Base-by-base conservation (phyloP, 1,140 invertebrate species). In the Trissolcus basalis region DNA sequence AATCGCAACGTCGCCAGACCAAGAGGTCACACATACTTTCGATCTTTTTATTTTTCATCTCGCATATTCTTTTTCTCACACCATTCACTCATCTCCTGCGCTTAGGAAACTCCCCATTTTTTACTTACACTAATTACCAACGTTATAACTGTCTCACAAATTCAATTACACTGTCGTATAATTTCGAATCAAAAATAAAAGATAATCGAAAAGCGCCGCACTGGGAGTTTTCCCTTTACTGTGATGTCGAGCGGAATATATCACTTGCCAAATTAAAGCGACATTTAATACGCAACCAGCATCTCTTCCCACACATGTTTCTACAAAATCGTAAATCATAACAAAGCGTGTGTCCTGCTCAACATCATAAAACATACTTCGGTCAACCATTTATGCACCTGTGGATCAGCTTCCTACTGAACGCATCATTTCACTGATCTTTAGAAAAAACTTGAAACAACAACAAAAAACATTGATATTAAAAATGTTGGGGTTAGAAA, bases 321-420 rank as follows among this genome's bases (percentile, higher is more conserved):
- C 50, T 67, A 67, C 56, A 56, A 73, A 73, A 54, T 61, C 70
- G 39, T 67, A 73, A 73, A 73, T 73, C 70, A 73, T 43, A 50
- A 61, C 55, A 60, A 73, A 65, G 55, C n/a, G 32, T 44, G 49
- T 67, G 48, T 32, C 15, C 55, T n/a, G 44, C 59, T 55, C 14
- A 61, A 60, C 55, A 27, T 39, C 55, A 73, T 73, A 73, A 73
- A 73, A 55, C 53, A 49, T 49, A n/a, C 19, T 73, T 65, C 70
- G 61, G 65, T 65, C 32, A 73, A 35, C 70, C 44, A 67, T 65
- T 73, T 73, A 73, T 73, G 39, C 12, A 11, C 12, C 36, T 39
- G 3, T 9, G n/a, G n/a, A 4, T 2, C 36, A 11, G 36, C n/a
- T 39, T 9, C 36, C 36, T n/a, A 9, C 9, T 39, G 5, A 6